phyloP scores from a whole-genome alignment of 2,797 vertebrate species.

The Petrocephalus schoutedeni region DNA sequence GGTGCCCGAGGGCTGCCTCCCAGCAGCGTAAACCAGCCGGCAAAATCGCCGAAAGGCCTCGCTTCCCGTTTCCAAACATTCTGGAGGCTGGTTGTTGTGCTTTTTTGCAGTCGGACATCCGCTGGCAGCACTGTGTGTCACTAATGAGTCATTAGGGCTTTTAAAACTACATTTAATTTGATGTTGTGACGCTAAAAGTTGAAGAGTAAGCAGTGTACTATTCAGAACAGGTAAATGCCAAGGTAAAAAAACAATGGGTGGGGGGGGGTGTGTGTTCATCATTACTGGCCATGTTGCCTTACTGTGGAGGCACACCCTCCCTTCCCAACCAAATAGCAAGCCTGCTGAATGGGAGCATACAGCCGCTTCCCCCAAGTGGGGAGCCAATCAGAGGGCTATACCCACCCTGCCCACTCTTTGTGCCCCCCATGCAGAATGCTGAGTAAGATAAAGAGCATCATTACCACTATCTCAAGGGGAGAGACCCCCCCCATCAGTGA shows the following conservation, averaged over 20 bases:
- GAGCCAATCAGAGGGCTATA: neutral
- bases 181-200: neutral
- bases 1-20: neutral
- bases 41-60: neutral
- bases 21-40: neutral
- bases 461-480: neutral
- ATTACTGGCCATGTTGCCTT: neutral
- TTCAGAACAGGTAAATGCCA: neutral
- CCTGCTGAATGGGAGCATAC: neutral
- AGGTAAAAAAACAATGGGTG: neutral
- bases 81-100: too few species aligned
- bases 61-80: neutral
- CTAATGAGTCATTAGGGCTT: neutral
- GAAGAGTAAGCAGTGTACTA: too few species aligned
- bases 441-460: neutral
- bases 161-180: neutral
- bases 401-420: neutral
- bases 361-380: too few species aligned
- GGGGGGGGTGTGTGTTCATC: neutral
- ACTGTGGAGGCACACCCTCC: neutral
- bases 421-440: neutral
- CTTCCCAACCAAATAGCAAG: neutral
- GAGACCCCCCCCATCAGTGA: neutral
- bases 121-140: neutral
- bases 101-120: neutral